Evolutionary conservation across 2,888 invertebrate genomes (phyloP).

Genomic region (Parascotia fuliginaria): DNA sequence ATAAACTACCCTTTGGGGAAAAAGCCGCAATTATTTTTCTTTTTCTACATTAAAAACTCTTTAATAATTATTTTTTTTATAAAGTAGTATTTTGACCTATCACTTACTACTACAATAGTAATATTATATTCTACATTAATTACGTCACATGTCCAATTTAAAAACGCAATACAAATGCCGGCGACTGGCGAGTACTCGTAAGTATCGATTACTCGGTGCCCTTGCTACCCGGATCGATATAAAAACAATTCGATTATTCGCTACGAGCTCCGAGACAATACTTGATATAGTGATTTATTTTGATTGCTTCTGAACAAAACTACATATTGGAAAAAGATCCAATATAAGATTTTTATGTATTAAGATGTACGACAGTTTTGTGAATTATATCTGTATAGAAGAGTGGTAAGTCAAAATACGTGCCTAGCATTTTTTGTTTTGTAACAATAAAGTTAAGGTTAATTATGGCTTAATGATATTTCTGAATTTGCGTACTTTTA

Average conservation of each 20-base stretch:
- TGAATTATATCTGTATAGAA: too few species aligned
- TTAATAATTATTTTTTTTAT: too few species aligned
- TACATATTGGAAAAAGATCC: constrained; percentile 47
- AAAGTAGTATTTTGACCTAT: too few species aligned
- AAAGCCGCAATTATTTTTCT: too few species aligned
- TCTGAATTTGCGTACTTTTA: too few species aligned
- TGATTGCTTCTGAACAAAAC: constrained; percentile 43
- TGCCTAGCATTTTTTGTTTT: too few species aligned
- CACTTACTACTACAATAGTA: not conserved
- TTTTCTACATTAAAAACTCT: too few species aligned
- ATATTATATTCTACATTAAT: not conserved
- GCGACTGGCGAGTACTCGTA: constrained; percentile 19
- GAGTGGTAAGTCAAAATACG: too few species aligned
- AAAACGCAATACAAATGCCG: constrained; percentile 14
- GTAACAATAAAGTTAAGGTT: too few species aligned
- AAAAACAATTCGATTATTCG: constrained; percentile 46
- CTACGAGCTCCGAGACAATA: constrained; percentile 39
- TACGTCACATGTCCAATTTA: constrained; percentile 9
- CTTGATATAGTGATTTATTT: constrained; percentile 48
- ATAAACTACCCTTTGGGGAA: too few species aligned
- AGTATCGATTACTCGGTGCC: constrained; percentile 43
- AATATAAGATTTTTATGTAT: constrained; percentile 14
- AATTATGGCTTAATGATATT: too few species aligned
- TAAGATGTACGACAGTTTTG: constrained; percentile 14
- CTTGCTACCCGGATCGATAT: constrained; percentile 34